Evolutionary conservation across 2,888 invertebrate species (phyloP).

Genomic region (Baccha elongata): DNA sequence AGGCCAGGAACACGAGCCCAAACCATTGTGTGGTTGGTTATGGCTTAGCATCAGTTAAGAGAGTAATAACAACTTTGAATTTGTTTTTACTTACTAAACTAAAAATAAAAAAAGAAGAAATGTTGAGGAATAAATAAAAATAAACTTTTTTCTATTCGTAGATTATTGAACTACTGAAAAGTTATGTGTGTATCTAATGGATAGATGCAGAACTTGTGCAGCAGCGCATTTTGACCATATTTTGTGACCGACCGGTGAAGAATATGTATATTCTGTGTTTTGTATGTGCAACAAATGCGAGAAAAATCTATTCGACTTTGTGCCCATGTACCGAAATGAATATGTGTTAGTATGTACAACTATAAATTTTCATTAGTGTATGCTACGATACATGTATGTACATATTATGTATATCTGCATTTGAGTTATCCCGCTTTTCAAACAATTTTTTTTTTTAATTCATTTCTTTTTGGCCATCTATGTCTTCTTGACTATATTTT

Average conservation of each 20-base stretch:
- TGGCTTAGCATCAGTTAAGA: slow-evolving; percentile 28
- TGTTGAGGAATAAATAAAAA: slow-evolving; percentile 20
- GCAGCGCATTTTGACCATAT: slow-evolving; percentile 56
- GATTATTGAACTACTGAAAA: slow-evolving; percentile 55
- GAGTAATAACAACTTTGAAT: slow-evolving; percentile 45
- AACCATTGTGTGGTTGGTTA: neutral
- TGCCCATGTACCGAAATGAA: neutral
- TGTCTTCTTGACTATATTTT: neutral
- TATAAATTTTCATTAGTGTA: slow-evolving; percentile 26
- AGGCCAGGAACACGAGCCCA: neutral
- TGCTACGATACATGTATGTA: slow-evolving; percentile 11
- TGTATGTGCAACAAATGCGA: slow-evolving; percentile 64
- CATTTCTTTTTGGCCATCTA: neutral
- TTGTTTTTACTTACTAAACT: slow-evolving; percentile 23
- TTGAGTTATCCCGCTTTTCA: slow-evolving; percentile 62
- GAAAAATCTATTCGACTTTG: slow-evolving; percentile 28
- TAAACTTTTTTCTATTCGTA: slow-evolving; percentile 48
- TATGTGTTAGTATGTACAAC: neutral
- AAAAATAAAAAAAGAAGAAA: slow-evolving; percentile 1
- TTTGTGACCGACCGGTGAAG: slow-evolving; percentile 51
- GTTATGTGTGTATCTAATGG: slow-evolving; percentile 30
- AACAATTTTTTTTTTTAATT: neutral
- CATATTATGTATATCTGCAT: slow-evolving; percentile 4
- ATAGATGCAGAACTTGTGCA: slow-evolving; percentile 48
- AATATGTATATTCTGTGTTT: slow-evolving; percentile 16